Evolutionary conservation across 2,797 vertebrate species (phyloP).

Genomic region (Sebastiscus tertius): DNA sequence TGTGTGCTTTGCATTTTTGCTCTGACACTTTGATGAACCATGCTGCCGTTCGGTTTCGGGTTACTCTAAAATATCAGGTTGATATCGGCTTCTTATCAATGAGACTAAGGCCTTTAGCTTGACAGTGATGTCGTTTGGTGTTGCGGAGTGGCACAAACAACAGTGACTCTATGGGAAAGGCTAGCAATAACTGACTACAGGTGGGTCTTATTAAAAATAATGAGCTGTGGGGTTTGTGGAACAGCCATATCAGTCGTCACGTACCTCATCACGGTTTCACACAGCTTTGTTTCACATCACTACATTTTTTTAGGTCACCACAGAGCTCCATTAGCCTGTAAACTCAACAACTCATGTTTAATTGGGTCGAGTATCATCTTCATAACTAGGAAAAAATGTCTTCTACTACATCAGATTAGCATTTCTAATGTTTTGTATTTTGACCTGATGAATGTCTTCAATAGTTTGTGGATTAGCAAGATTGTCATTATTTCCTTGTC

Average conservation of each 20-base stretch:
- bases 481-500: not conserved
- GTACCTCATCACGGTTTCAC: not conserved
- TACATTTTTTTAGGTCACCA: not conserved
- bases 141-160: not conserved
- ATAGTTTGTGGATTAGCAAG: not conserved
- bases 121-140: not conserved
- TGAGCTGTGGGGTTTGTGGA: not conserved
- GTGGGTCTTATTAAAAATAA: conserved; percentile 31
- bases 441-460: not conserved
- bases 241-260: not conserved
- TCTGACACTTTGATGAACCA: not conserved
- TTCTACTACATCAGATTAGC: not conserved
- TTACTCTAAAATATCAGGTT: not conserved
- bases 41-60: not conserved
- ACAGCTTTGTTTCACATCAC: not conserved
- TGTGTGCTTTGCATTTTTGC: not conserved
- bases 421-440: not conserved
- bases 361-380: not conserved
- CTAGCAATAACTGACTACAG: not conserved
- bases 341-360: not conserved
- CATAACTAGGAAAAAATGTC: not conserved
- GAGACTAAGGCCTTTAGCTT: not conserved
- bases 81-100: not conserved
- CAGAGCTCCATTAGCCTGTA: not conserved
- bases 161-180: not conserved